Base-by-base conservation (phyloP, 2,888 invertebrate species). In the Lepetodrilus schrolli region DNA sequence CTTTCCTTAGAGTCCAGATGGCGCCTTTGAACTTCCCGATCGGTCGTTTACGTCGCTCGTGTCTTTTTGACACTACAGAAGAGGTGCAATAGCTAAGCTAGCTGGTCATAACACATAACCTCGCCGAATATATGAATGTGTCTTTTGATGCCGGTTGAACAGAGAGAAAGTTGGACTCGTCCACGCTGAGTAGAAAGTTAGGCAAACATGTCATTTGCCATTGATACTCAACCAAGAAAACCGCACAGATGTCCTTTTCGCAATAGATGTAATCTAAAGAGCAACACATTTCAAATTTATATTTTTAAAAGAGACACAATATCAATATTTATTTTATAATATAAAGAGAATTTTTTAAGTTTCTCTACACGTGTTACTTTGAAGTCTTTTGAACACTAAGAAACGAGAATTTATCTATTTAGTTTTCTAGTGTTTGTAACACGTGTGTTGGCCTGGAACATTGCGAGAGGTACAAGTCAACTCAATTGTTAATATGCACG, bases 1-100 rank as follows among this genome's bases (percentile, higher is more conserved):
- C 34, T 58, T 43, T 58, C 34, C 58, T 58, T 30, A 7, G 1
- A 58, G 48, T 4, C 58, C 58, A 58, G 58, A 58, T 58, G 58
- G 58, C 30, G n/a, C 17, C 58, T 58, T 58, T 58, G 58, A 58
- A 58, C 58, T 58, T 5, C 10, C 58, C 58, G 58, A 23, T 58
- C 5, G 26, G 10, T 17, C 13, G 26, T 10, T 30, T 30, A 26
- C 13, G 26, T 10, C 17, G 26, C 34, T 58, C 58, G 17, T 4
- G 26, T 30, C 58, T 34, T 13, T 58, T 58, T 34, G n/a, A n/a
- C n/a, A n/a, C n/a, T n/a, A n/a, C n/a, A n/a, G n/a, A n/a, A n/a
- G n/a, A n/a, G n/a, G n/a, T n/a, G n/a, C n/a, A n/a, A n/a, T n/a
- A n/a, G n/a, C n/a, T n/a, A n/a, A n/a, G n/a, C n/a, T n/a, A n/a